These are phyloP conservation scores for Bubo scandiacus DNA, from an alignment of 2,113 vertebrate species.

Conservation along the genomic window DNA sequence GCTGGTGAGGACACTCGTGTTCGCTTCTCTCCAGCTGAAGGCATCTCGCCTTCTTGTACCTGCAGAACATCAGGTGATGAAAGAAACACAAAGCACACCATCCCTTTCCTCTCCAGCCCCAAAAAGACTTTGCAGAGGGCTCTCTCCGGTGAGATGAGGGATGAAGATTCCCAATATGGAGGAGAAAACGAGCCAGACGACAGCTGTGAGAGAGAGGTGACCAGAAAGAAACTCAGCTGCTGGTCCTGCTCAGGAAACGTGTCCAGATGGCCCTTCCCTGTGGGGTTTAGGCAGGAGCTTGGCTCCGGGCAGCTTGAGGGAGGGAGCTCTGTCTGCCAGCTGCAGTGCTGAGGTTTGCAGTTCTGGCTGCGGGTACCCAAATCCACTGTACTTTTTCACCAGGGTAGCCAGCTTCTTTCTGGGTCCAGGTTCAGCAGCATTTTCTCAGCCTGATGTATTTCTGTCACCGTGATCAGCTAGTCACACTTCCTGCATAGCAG, in stretches of 20 bases:
- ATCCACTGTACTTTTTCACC: neutral
- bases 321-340: neutral
- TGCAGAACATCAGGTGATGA: neutral
- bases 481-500: neutral
- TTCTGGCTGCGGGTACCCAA: neutral
- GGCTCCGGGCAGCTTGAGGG: fast-evolving
- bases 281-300: neutral
- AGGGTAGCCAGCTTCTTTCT: neutral
- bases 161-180: neutral
- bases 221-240: neutral
- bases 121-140: neutral
- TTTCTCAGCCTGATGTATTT: neutral
- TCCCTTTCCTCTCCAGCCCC: neutral
- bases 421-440: neutral
- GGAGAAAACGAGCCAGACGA: neutral
- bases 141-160: neutral
- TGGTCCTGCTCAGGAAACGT: neutral
- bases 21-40: neutral
- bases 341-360: neutral
- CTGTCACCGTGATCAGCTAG: neutral
- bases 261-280: neutral
- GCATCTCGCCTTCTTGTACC: neutral
- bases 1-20: neutral
- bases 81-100: neutral
- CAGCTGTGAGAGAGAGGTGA: neutral